phyloP scores from a whole-genome alignment of 2,113 vertebrate genomes.

The Sarotherodon lohbergeri region DNA sequence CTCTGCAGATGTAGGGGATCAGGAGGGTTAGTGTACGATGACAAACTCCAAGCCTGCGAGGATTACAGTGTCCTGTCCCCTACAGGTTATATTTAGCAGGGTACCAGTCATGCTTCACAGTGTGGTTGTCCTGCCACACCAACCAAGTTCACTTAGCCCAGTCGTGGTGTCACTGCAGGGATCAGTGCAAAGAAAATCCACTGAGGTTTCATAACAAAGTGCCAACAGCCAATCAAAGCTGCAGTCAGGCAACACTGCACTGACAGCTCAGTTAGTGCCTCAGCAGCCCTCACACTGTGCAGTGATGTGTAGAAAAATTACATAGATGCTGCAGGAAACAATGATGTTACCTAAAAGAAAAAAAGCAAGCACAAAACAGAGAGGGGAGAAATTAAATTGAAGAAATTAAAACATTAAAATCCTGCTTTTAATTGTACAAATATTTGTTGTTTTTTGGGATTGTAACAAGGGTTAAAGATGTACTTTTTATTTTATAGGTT shows the following conservation, averaged over 20 bases:
- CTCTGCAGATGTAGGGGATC: not conserved
- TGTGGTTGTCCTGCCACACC: not conserved
- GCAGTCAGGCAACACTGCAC: not conserved
- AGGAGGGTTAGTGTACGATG: not conserved
- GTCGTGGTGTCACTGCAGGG: conserved; percentile 5
- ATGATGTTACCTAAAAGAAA: not conserved
- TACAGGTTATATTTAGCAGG: conserved; percentile 39
- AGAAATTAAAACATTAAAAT: not conserved
- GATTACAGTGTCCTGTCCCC: conserved; percentile 12
- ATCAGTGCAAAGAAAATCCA: conserved; percentile 34
- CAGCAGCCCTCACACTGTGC: not conserved
- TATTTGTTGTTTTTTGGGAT: not conserved
- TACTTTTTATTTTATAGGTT: not conserved
- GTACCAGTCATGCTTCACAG: not conserved
- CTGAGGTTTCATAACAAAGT: conserved; percentile 29
- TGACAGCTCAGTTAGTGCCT: not conserved
- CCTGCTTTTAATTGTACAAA: not conserved
- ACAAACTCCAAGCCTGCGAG: not conserved
- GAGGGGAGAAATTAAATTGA: not conserved
- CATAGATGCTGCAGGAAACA: not conserved
- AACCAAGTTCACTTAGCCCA: not conserved
- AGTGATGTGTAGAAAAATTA: not conserved
- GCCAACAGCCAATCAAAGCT: conserved; percentile 29
- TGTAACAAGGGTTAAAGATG: not conserved
- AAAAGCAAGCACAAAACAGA: not conserved